phyloP scores from a whole-genome alignment of 2,797 vertebrate species.

The Limosa lapponica region DNA sequence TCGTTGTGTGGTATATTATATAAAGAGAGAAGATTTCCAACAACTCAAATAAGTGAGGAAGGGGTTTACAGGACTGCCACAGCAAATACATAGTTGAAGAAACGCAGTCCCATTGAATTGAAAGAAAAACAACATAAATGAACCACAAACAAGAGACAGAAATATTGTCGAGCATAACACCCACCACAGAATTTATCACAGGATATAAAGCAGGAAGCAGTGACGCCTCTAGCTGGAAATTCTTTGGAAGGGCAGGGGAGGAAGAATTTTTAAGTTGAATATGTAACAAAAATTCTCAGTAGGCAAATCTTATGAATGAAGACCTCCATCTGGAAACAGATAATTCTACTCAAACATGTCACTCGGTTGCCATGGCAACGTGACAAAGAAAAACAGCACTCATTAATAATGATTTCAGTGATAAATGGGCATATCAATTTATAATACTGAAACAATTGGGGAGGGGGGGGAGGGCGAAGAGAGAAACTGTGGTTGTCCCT shows the following conservation, averaged over 20 bases:
- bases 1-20: background rate
- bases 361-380: slow-evolving; percentile 45
- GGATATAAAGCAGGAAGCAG: background rate
- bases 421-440: slow-evolving; percentile 27
- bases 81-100: background rate
- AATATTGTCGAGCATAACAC: background rate
- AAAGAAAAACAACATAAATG: slow-evolving; percentile 13
- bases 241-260: background rate
- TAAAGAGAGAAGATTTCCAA: background rate
- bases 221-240: background rate
- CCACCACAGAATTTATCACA: background rate
- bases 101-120: background rate
- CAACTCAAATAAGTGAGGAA: background rate
- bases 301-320: slow-evolving; percentile 64
- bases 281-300: slow-evolving; percentile 32
- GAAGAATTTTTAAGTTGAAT: slow-evolving; percentile 22
- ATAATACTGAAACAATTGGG: background rate
- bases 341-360: slow-evolving; percentile 53
- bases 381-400: slow-evolving; percentile 12
- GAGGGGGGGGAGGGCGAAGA: too few relatives aligned
- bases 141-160: slow-evolving; percentile 14
- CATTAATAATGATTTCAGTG: slow-evolving; percentile 41
- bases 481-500: background rate
- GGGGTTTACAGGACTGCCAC: background rate
- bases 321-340: slow-evolving; percentile 71